Conservation (phyloP, 2,797 vertebrate species). For the Phrynocephalus vlangalii region DNA sequence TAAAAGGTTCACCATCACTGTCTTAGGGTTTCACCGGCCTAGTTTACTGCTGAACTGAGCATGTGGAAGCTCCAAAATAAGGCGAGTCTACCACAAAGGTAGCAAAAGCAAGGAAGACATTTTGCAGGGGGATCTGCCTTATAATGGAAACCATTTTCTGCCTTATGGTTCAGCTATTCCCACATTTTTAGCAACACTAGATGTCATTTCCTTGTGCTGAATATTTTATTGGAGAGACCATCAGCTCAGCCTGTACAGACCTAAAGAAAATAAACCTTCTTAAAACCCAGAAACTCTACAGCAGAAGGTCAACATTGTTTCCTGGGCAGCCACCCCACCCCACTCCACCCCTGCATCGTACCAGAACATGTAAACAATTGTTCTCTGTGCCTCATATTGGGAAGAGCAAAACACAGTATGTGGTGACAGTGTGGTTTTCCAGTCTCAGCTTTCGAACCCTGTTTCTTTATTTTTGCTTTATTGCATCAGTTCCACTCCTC, state of each 20-base stretch:
- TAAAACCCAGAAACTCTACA: neutral
- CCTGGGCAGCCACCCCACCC: neutral
- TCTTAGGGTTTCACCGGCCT: too few relatives aligned
- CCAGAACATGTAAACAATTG: neutral
- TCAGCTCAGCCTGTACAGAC: neutral
- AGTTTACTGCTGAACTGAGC: neutral
- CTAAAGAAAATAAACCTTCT: neutral
- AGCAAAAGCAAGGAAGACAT: neutral
- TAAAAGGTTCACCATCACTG: too few relatives aligned
- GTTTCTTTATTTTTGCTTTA: neutral
- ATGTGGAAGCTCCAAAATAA: neutral
- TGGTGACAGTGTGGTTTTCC: neutral
- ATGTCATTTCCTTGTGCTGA: neutral
- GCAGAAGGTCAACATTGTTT: neutral
- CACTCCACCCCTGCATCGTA: neutral
- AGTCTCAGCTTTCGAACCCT: constrained; percentile 6
- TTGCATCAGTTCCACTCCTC: neutral
- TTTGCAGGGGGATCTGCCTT: neutral
- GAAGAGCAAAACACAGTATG: neutral
- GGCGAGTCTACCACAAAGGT: too few relatives aligned
- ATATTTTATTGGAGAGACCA: neutral
- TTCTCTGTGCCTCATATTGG: neutral
- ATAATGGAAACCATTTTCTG: constrained; percentile 5
- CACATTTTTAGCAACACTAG: neutral
- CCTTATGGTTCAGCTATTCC: neutral